Evolutionary conservation across 2,113 vertebrate species (phyloP), one percentile per base, ranked within the genome.

Genomic region (Cyprinus carpio): DNA sequence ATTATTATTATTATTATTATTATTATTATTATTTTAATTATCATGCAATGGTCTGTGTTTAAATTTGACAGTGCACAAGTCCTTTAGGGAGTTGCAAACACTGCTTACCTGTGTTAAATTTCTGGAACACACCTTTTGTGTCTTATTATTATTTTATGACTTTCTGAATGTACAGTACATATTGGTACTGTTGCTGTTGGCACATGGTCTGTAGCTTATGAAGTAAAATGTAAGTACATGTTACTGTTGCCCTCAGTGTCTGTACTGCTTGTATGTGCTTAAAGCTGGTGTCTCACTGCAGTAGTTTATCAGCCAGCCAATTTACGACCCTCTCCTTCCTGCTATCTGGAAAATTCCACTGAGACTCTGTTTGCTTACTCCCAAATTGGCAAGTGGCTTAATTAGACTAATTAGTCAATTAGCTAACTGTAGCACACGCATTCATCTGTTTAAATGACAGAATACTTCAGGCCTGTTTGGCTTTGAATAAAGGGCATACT

Each of bases 371-470:
- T 85, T 88, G 83, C 81, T 75, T 65, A 43, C 72, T 88, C 82
- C 85, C 82, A 76, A 79, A 88, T 84, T 80, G 77, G 72, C 88
- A 87, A 84, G 87, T 84, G 87, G 80, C 88, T 89, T 88, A 85
- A 89, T 90, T 90, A 89, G 85, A 88, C 86, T 89, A 88, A 90
- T 87, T 89, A 85, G 85, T 86, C 87, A 88, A 89, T 90, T 87
- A 88, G 84, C 87, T 83, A 79, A 76, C 84, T 84, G 85, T 85
- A 84, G 88, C 87, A 71, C 31, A 49, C 25, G 75, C 87, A 86
- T 85, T 88, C 82, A 75, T 89, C 86, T 88, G 71, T 85, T 85
- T 80, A 86, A 89, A 83, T 88, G 84, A 85, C 85, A 71, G 81
- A 89, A 87, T 81, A 81, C 82, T 87, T 78, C 25, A 80, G 84